These are phyloP conservation scores for Serilophus lunatus DNA, from an alignment of 2,113 vertebrate genomes.

Conservation along the genomic window DNA sequence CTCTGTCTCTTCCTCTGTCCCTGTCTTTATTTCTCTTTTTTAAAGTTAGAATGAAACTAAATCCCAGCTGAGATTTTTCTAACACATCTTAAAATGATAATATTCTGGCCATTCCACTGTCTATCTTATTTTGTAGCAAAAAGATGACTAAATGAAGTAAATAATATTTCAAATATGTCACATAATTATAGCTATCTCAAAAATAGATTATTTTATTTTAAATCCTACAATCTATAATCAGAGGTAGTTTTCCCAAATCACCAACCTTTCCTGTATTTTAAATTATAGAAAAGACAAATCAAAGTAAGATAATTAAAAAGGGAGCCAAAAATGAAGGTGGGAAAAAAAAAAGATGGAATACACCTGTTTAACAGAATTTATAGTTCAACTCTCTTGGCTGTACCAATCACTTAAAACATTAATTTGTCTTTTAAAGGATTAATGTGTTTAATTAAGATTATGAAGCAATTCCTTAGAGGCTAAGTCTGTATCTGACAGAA, in stretches of 20 bases:
- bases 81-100: not conserved
- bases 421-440: conserved; percentile 63
- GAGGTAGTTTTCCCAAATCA: not conserved
- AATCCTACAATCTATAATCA: not conserved
- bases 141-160: not conserved
- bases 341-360: conserved; percentile 6
- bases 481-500: conserved; percentile 6
- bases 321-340: not conserved
- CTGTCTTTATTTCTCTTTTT: not conserved
- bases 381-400: conserved; percentile 35
- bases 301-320: conserved; percentile 16
- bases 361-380: conserved; percentile 31
- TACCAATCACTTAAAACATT: conserved; percentile 41
- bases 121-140: not conserved
- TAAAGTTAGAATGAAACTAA: not conserved
- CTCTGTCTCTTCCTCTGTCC: not conserved
- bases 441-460: conserved; percentile 65
- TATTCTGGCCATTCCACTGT: not conserved
- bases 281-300: not conserved
- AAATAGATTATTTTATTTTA: not conserved
- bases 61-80: not conserved
- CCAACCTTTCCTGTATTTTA: not conserved
- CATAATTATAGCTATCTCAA: not conserved
- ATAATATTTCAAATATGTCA: not conserved
- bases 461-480: conserved; percentile 51